Conservation (phyloP, 2,888 invertebrate genomes). For the Ethmia dodecea region DNA sequence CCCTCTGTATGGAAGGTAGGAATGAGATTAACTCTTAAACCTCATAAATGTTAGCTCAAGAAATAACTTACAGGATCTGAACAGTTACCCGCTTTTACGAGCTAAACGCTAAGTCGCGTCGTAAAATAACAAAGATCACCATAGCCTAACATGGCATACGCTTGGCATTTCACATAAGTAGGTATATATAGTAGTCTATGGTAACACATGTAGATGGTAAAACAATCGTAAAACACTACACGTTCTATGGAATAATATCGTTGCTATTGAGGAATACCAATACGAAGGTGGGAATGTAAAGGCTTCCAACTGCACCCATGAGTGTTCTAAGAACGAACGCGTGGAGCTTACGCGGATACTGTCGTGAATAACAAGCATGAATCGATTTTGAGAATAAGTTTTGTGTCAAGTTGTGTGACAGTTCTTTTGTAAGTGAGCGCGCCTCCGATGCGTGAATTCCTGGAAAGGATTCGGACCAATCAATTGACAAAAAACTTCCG, state of each 20-base stretch:
- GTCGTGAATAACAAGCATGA: constrained; percentile 6
- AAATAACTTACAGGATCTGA: too few relatives aligned
- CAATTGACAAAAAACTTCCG: too few relatives aligned
- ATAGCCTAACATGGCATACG: not conserved
- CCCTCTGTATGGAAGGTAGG: too few relatives aligned
- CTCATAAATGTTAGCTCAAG: too few relatives aligned
- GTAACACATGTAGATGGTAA: not conserved
- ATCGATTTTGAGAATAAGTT: constrained; percentile 13
- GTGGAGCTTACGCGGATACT: constrained; percentile 2
- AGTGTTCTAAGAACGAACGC: constrained; percentile 9
- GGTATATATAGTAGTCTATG: not conserved
- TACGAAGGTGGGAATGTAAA: constrained; percentile 2
- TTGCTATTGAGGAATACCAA: constrained; percentile 7
- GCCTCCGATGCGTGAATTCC: too few relatives aligned
- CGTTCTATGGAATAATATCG: constrained; percentile 11
- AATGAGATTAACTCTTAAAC: too few relatives aligned
- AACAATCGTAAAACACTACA: constrained; percentile 9
- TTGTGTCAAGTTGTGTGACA: too few relatives aligned
- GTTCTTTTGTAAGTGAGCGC: too few relatives aligned
- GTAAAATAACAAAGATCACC: too few relatives aligned
- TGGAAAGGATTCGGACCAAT: too few relatives aligned
- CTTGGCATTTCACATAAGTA: not conserved
- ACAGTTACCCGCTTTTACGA: too few relatives aligned
- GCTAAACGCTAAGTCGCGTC: too few relatives aligned
- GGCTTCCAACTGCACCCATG: not conserved